Evolutionary conservation across 1,140 invertebrate genomes (phyloP).

Genomic region (Drosophila lini): DNA sequence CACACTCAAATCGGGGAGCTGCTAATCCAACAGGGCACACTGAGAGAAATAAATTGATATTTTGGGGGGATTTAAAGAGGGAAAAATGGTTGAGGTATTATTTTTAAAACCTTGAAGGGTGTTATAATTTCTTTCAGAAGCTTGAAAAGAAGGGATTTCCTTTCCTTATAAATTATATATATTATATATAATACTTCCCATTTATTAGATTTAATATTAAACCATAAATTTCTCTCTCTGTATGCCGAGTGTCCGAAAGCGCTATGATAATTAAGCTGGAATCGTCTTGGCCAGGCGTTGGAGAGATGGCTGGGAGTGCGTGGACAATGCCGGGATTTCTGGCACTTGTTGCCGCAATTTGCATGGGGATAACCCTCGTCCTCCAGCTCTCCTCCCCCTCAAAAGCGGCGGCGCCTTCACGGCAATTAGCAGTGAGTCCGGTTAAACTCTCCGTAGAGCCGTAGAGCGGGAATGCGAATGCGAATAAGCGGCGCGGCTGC

Average conservation of each 20-base stretch:
- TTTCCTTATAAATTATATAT: no score
- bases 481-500: conserved; percentile 19
- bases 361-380: conserved; percentile 32
- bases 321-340: conserved; percentile 41
- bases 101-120: no score
- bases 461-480: conserved; percentile 17
- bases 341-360: conserved; percentile 81
- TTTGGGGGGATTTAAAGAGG: no score
- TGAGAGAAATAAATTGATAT: not conserved
- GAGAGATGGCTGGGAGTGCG: conserved; percentile 11
- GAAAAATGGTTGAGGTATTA: not conserved
- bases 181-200: not conserved
- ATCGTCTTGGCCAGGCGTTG: conserved; percentile 21
- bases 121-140: no score
- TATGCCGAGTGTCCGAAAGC: conserved; percentile 40
- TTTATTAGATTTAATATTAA: no score
- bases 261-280: conserved; percentile 78
- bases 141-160: no score
- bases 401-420: conserved; percentile 67
- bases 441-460: conserved; percentile 60
- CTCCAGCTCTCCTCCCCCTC: not conserved
- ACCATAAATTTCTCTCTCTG: not conserved
- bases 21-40: conserved; percentile 26
- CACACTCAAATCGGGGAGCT: conserved; percentile 54
- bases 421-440: conserved; percentile 70